Base-by-base conservation (phyloP, 2,113 vertebrate species). In the Pipra filicauda region DNA sequence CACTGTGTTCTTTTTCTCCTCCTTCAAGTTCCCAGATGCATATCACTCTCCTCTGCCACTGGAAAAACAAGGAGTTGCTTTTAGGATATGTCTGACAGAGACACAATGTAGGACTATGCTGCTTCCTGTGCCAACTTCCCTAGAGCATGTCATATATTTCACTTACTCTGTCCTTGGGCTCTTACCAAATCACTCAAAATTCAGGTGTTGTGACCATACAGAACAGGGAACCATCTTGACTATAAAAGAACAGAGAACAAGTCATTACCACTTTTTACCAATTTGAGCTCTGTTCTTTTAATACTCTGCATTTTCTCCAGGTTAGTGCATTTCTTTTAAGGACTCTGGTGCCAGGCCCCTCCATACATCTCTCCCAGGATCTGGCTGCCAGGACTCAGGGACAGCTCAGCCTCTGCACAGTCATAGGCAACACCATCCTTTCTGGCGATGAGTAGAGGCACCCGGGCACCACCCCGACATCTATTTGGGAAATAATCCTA, bases 291-390 rank as follows among this genome's bases (percentile, higher is more conserved):
- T 39, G 3, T 37, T 76, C 9, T 76, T 58, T 31, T n/a, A 57
- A 48, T 0, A 2, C 2, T 7, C 15, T 66, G 13, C 11, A 54
- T 91, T 84, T 95, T 84, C 55, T 69, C 18, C 27, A 69, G 4
- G 6, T 65, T 69, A 76, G 6, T 48, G 26, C 5, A 52, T 41
- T 83, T 65, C 12, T 82, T 65, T 43, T 13, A 44, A 70, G 28
- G 19, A 66, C 33, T 57, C 46, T 30, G 16, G 8, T 57, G 31
- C 8, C 12, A 73, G 11, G 8, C 14, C 1, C 22, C 8, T 48
- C 33, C 33, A 12, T 2, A 1, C 3, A 37, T 48, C 24, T 7
- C 22, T 61, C n/a, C 48, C 0, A 0, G 16, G 39, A 43, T 59
- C 12, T 64, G 51, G 9, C 30, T 62, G 27, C 24, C 2, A 2